These are phyloP conservation scores for Petaurus breviceps DNA, from an alignment of 2,113 vertebrate species.

Conservation along the genomic window DNA sequence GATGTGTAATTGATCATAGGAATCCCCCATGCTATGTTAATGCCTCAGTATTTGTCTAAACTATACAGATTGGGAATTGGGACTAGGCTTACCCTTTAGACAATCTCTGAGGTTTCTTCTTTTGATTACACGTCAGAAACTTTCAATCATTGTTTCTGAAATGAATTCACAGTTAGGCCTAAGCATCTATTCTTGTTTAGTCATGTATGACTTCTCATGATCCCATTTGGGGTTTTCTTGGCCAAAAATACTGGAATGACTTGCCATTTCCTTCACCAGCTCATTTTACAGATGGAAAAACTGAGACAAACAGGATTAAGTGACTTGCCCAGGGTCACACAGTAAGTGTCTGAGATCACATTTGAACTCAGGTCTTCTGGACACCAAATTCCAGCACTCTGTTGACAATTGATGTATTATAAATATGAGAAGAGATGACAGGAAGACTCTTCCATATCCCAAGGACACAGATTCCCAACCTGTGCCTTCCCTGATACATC, in stretches of 20 bases:
- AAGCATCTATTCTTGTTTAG: neutral
- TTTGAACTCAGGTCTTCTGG: neutral
- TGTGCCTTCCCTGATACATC: neutral
- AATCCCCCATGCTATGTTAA: neutral
- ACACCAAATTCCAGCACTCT: neutral
- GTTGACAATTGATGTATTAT: neutral
- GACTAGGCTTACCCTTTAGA: neutral
- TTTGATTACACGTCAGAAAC: neutral
- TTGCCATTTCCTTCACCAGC: neutral
- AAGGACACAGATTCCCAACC: neutral
- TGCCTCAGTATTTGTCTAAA: neutral
- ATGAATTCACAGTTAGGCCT: neutral
- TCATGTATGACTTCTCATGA: neutral
- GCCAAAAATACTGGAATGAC: neutral
- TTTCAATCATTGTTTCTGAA: neutral
- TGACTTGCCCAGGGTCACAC: neutral
- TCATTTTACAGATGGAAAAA: neutral
- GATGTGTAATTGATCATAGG: neutral
- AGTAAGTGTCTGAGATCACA: neutral
- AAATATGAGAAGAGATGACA: neutral
- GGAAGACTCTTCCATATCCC: neutral
- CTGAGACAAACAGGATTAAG: neutral
- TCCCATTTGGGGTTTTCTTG: neutral
- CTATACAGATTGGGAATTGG: neutral
- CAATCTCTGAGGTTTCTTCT: neutral